phyloP scores from a whole-genome alignment of 2,113 vertebrate genomes.

The Hippocampus guttulatus region DNA sequence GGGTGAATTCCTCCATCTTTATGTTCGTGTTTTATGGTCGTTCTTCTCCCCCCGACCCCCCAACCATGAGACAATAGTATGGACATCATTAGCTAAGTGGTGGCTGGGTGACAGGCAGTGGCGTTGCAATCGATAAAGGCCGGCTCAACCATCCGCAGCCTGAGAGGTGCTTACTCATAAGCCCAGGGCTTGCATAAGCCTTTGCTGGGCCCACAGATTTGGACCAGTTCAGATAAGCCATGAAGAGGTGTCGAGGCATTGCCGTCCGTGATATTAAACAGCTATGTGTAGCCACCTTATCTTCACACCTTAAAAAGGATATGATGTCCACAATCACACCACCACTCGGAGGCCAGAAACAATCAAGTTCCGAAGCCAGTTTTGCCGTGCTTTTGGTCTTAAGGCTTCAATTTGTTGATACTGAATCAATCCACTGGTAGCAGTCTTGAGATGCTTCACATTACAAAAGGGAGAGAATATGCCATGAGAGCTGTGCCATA shows the following conservation, averaged over 20 bases:
- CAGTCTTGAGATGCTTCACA: no score
- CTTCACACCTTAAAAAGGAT: conserved; percentile 62
- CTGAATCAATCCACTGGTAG: no score
- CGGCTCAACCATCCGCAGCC: conserved; percentile 34
- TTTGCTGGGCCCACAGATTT: conserved; percentile 24
- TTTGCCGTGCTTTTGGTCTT: no score
- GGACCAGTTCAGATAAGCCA: conserved; percentile 54
- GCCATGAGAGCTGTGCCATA: no score
- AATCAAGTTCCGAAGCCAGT: neutral
- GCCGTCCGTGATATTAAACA: conserved; percentile 50
- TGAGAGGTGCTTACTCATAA: conserved; percentile 61
- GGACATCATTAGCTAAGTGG: conserved; percentile 74
- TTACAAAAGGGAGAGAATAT: no score
- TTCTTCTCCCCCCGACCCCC: conserved; percentile 27
- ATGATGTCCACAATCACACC: conserved; percentile 55
- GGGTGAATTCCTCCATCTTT: conserved; percentile 38
- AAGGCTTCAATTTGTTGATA: no score
- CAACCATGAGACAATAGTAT: conserved; percentile 43
- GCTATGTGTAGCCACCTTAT: conserved; percentile 57
- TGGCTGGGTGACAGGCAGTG: conserved; percentile 59
- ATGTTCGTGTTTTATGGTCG: conserved; percentile 41
- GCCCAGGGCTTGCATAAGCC: conserved; percentile 28
- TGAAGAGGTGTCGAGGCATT: conserved; percentile 43
- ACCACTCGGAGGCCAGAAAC: conserved; percentile 32
- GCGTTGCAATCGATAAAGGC: conserved; percentile 54